A percentile compares a stretch with the other conserved stretches of the same genome.
phyloP scores from a whole-genome alignment of 2,888 invertebrate species.

The Galerucella pusilla region DNA sequence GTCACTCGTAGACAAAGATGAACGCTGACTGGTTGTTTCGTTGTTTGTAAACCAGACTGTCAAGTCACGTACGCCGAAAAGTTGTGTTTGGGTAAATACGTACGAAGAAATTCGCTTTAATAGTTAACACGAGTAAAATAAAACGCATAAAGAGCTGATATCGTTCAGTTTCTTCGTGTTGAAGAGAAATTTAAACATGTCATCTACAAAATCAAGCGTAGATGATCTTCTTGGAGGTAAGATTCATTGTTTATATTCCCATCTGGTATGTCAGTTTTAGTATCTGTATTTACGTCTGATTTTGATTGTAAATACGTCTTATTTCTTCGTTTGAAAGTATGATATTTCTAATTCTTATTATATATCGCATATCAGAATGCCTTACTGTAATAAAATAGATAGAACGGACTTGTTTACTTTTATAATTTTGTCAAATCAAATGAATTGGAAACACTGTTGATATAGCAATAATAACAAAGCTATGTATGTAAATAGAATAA shows the following conservation, averaged over 20 bases:
- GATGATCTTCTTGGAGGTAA: constrained; percentile 64
- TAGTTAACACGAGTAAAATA: constrained; percentile 30
- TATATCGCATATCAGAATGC: not conserved
- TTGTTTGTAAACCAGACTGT: constrained; percentile 42
- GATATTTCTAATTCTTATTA: constrained; percentile 9
- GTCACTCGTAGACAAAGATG: constrained; percentile 51
- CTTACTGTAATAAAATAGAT: not conserved
- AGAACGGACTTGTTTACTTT: constrained; percentile 17
- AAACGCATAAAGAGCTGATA: constrained; percentile 7
- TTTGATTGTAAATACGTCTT: constrained; percentile 26
- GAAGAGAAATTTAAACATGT: constrained; percentile 55
- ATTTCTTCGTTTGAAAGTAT: constrained; percentile 7
- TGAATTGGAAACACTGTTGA: not conserved
- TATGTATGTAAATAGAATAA: not conserved
- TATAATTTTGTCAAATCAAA: not conserved
- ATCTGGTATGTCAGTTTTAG: constrained; percentile 47
- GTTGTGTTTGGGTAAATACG: constrained; percentile 38
- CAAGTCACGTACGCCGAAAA: constrained; percentile 57
- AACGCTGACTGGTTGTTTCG: constrained; percentile 53
- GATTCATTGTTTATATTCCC: constrained; percentile 52
- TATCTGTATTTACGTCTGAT: constrained; percentile 35
- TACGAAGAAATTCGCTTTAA: constrained; percentile 45
- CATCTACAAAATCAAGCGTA: constrained; percentile 63
- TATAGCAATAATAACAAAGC: not conserved
- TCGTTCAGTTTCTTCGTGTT: constrained; percentile 20